Base-by-base conservation (phyloP, 2,797 vertebrate species). In the Megalops cyprinoides region DNA sequence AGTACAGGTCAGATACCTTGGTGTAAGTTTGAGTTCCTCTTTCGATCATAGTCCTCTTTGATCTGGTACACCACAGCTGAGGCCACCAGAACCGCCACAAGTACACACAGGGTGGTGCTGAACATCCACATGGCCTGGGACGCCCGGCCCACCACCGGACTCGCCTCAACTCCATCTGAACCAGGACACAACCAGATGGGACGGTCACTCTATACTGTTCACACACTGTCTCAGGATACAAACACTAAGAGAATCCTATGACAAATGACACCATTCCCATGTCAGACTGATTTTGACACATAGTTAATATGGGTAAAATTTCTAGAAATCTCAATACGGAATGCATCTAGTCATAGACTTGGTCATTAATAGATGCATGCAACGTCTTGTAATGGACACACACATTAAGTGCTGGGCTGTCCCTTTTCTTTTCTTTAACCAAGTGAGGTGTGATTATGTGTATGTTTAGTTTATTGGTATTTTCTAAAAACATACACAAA, bases 81-180 rank as follows among this genome's bases (percentile, higher is more conserved):
- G 0, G 81, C 4, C 80, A 95, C 93, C 91, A 94, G 80, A 65
- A 86, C 1, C 0, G 87, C 90, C 0, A 94, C 91, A 60, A 88
- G 82, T 75, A 88, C 88, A 15, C 90, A 90, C 5, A 95, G 89
- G 1, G 0, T 90, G 0, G 87, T 86, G 85, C 91, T 91, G 89
- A 93, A 92, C 14, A 92, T 84, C 93, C 93, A 94, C 87, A 93
- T 78, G 83, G 84, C 84, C 28, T 89, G 82, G 0, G 88, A 88
- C 0, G 89, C 90, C 37, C 89, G 87, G 0, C 18, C 46, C 58
- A 18, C 53, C 39, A 82, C 81, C 0, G 77, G 31, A 31, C 53
- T 81, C 23, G 8, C 6, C 5, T 25, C 9, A 7, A 6, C 69
- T 2, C 37, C 87, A 56, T 82, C 92, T 93, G 34, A 46, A 20